Base-by-base conservation (phyloP, 2,113 vertebrate genomes). In the Campylomormyrus tamandua region DNA sequence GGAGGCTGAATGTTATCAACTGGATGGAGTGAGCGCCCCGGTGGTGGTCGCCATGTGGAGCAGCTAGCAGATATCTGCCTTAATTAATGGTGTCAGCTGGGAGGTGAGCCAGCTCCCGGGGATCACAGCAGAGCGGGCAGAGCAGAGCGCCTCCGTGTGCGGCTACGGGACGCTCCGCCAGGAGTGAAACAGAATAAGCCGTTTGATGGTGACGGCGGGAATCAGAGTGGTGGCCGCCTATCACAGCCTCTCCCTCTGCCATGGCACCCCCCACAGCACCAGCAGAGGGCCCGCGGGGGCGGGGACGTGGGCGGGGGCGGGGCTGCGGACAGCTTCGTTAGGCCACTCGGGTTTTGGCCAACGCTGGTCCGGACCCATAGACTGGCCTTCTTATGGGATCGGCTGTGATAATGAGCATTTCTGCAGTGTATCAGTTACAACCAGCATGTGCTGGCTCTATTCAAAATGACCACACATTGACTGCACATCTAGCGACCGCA, bases 101-200 rank as follows among this genome's bases (percentile, higher is more conserved):
- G 97, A 97, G 96, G 97, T 94, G 95, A 95, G 96, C 97, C 97
- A 94, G 95, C 96, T 96, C 96, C 95, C 95, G 93, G 94, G 96
- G 96, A 97, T 97, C 96, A 97, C 97, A 90, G 97, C 95, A 95
- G 95, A 97, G 97, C 97, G 97, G 98, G 96, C 97, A 97, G 97
- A 97, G 97, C 97, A 96, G 97, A 96, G 96, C 94, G 96, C 97
- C 98, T 97, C 96, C 95, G 95, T 95, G 93, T 98, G 97, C 98
- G 97, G 97, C 97, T 97, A 97, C 96, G 96, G 95, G 96, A 97
- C 96, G 98, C 97, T 98, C 97, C 97, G 93, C 97, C 96, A 96
- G 97, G 98, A 98, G 97, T 97, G 97, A 99, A 98, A 99, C 99
- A 96, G 98, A 98, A 99, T 98, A 97, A 98, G 97, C 98, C 97